phyloP scores from a whole-genome alignment of 2,113 vertebrate species.

The Calypte anna region DNA sequence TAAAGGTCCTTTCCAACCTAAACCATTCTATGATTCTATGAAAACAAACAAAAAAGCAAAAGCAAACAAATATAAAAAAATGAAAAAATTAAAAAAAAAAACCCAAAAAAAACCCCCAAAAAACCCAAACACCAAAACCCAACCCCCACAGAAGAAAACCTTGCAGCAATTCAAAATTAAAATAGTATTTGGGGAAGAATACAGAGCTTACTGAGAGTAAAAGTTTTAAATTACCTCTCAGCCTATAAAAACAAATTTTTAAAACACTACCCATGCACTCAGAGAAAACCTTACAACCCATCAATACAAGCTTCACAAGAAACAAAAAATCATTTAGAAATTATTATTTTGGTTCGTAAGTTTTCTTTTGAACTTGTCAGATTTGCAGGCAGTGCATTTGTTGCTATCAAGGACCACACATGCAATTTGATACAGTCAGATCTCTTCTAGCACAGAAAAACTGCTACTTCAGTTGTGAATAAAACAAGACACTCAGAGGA shows the following conservation, averaged over 20 bases:
- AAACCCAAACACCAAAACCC: too few relatives aligned
- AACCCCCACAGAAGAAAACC: not conserved
- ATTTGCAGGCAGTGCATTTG: not conserved
- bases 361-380: not conserved
- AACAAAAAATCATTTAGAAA: not conserved
- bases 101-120: too few relatives aligned
- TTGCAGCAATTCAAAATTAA: not conserved
- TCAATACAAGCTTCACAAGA: not conserved
- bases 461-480: not conserved
- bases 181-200: not conserved
- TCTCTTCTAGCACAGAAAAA: not conserved
- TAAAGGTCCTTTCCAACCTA: too few relatives aligned
- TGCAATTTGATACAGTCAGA: not conserved
- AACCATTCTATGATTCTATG: too few relatives aligned
- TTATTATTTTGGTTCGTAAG: not conserved
- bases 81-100: too few relatives aligned
- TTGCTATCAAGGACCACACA: not conserved
- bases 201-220: not conserved
- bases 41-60: too few relatives aligned
- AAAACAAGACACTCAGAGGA: not conserved
- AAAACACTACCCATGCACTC: not conserved
- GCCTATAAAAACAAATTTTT: not conserved
- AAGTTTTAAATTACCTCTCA: not conserved
- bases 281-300: not conserved
- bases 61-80: too few relatives aligned